A percentile compares a stretch with the other conserved stretches of the same genome.
Conservation (phyloP, 2,888 invertebrate species). For the Monochamus alternatus region DNA sequence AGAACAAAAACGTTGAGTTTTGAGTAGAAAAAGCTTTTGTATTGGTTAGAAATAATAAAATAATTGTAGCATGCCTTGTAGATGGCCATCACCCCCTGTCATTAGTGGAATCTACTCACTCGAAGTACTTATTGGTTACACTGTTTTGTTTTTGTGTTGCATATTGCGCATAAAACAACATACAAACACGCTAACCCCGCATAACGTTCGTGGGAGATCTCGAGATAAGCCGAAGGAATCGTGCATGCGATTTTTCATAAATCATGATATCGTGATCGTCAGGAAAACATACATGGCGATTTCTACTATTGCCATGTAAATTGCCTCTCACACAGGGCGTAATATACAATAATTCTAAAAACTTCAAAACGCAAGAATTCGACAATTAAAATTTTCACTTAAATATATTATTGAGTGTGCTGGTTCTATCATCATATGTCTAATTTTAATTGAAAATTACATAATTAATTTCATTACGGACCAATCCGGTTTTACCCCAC, state of each 20-base stretch:
- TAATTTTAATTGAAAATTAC: too few species aligned
- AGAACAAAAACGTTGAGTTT: too few species aligned
- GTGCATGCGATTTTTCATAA: slow-evolving; percentile 28
- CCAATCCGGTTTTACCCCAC: too few species aligned
- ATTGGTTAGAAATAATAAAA: too few species aligned
- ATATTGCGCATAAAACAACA: slow-evolving; percentile 27
- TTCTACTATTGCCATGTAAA: neutral
- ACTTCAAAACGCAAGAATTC: too few species aligned
- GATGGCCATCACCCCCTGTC: neutral
- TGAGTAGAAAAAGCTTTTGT: too few species aligned
- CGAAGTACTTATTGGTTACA: slow-evolving; percentile 8
- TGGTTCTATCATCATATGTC: too few species aligned
- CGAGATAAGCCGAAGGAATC: slow-evolving; percentile 11
- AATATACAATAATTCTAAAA: neutral
- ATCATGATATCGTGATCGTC: slow-evolving; percentile 7
- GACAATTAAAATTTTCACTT: too few species aligned
- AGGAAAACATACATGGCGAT: neutral
- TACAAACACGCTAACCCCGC: slow-evolving; percentile 12
- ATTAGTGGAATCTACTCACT: neutral
- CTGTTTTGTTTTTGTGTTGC: slow-evolving; percentile 13
- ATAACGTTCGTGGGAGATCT: slow-evolving; percentile 22
- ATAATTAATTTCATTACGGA: too few species aligned
- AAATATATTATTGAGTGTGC: too few species aligned
- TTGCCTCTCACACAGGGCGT: too few species aligned
- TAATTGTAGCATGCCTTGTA: too few species aligned